Evolutionary conservation across 2,113 vertebrate genomes (phyloP), one percentile per base, ranked within the genome.

Genomic region (Centropristis striata): DNA sequence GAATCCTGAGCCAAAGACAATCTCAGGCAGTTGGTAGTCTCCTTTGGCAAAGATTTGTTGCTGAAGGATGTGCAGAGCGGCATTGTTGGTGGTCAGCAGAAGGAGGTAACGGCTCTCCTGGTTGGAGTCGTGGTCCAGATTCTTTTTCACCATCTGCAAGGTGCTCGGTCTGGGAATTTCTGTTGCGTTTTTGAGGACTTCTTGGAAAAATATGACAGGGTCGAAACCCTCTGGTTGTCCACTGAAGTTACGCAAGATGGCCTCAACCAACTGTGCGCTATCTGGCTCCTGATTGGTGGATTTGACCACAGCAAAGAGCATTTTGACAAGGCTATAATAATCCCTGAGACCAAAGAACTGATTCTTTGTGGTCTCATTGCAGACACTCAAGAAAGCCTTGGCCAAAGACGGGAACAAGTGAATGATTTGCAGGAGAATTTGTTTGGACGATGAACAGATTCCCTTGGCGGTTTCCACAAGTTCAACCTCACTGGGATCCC

Each of bases 1-100:
- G 75, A 96, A 96, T 80, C 96, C 94, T 0, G 96, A 96, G 32
- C 96, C 96, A 85, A 96, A 96, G 69, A 96, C 84, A 18, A 96
- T 95, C 84, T 96, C 95, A 46, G 95, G 94, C 2, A 85, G 39
- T 18, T 47, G 59, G 23, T 73, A 21, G 51, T 91, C 74, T 77
- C 68, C 74, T 42, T 91, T 94, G 53, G 90, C 83, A 82, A 95
- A 93, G 23, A 93, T 77, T 12, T 89, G 83, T 47, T 93, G 93
- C 80, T 96, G 93, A 64, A 95, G 84, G 54, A 96, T 94, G 61
- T 94, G 89, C 4, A 96, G 93, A 50, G 96, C 96, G 25, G 94
- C 93, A 2, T 92, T 93, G 87, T 96, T 96, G 15, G 93, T 95
- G 59, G 95, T 96, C n/a, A 96, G 88, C 47, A 96, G 78, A 66